Conservation (phyloP, 1,140 invertebrate species). For the silkworm (Bombyx mori) region DNA sequence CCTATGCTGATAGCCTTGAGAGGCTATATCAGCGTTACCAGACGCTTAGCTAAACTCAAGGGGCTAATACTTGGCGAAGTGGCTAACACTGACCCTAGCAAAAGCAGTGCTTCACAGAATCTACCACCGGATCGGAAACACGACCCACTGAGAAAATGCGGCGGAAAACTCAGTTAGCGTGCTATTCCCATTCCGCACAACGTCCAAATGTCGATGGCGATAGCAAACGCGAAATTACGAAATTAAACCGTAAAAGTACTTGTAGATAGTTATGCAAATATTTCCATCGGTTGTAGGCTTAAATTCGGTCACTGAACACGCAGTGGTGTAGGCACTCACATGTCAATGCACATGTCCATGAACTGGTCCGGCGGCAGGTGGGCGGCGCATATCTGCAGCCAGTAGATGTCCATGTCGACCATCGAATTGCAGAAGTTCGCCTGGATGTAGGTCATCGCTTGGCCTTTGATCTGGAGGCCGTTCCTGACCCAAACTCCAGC, state of each 20-base stretch:
- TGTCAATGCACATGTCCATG: slow-evolving; percentile 88
- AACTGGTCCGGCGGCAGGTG: slow-evolving; percentile 89
- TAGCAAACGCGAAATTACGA: neutral
- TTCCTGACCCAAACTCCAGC: slow-evolving; percentile 96
- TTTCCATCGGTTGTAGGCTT: no score
- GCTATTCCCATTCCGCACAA: neutral
- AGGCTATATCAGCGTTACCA: no score
- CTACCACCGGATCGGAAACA: no score
- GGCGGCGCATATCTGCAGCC: slow-evolving; percentile 93
- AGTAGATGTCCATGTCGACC: slow-evolving; percentile 96
- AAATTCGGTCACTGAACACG: no score
- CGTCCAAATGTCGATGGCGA: neutral
- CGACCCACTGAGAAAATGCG: no score
- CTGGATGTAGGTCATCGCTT: slow-evolving; percentile 99
- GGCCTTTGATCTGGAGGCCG: slow-evolving; percentile 96
- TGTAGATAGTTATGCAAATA: neutral
- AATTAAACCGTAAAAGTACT: neutral
- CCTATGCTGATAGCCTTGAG: no score
- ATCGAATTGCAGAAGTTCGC: slow-evolving; percentile 99
- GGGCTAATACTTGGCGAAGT: no score
- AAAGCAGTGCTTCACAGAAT: no score
- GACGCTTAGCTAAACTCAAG: no score
- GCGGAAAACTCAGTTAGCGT: no score
- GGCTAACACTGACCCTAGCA: no score
- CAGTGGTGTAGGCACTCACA: slow-evolving; percentile 72